Base-by-base conservation (phyloP, 2,797 vertebrate species). In the Streptopelia turtur region DNA sequence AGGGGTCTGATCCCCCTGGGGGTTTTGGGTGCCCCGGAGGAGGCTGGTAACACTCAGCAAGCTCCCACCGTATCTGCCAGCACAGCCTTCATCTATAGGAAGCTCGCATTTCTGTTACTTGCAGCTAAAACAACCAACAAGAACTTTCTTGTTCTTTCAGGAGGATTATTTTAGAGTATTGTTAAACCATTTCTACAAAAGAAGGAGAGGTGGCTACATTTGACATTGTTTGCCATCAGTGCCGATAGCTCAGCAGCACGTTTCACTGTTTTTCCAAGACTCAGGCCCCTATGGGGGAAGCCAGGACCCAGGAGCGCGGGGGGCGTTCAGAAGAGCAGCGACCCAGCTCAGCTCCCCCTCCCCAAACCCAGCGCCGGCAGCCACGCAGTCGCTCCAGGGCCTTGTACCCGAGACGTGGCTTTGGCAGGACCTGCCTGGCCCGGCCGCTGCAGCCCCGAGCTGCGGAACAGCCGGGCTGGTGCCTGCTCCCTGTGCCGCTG, bases 41-140 rank as follows among this genome's bases (percentile, higher is more conserved):
- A 50, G 49, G n/a, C n/a, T n/a, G n/a, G 22, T 31, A 39, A 4
- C 24, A 24, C 25, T 50, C 33, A 5, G 33, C 49, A 23, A 11
- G 41, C 23, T 39, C 64, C 27, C 14, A 2, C 9, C 2, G 5
- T 0, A 5, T 8, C 10, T 5, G 6, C 47, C 53, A 9, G 50
- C 56, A 16, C 31, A 4, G 52, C 33, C 27, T n/a, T 9, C 20
- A 3, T 9, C 14, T 57, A 4, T 16, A 6, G n/a, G 21, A 11
- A 18, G 25, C 50, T 81, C 6, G 0, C 8, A 11, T 1, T 6
- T 0, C 1, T 4, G 16, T 8, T 18, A 11, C 45, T 6, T 1
- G 18, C 50, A 5, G 52, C 5, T 31, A 4, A 22, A 60, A 41
- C 31, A 31, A 7, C 7, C 33, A 23, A 28, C 37, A 1, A 20